Base-by-base conservation (phyloP, 2,797 vertebrate genomes). In the Danio tinwini region DNA sequence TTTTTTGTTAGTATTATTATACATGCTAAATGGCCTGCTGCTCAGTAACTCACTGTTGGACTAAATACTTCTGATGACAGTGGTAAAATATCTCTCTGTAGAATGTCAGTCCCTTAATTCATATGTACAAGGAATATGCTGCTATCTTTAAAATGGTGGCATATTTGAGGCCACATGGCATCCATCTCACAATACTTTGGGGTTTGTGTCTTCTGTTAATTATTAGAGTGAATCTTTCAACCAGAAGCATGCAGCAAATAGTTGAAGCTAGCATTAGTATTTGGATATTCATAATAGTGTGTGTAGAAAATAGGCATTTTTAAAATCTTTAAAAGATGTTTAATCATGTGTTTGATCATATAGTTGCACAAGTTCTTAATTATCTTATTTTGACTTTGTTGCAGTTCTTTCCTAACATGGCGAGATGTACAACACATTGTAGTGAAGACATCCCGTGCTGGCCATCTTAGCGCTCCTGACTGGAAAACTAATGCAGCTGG, bases 401-500 rank as follows among this genome's bases (percentile, higher is more conserved):
- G 42, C 86, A 99, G 97, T 92, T 88, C 95, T 82, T 94, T 94
- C 89, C 91, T 99, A 86, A 94, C 97, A 65, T 99, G 98, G 98
- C 95, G 97, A 88, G 98, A 99, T 68, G 95, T 99, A 78, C 98
- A 99, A 88, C 98, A 99, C 91, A 98, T 99, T 87, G 98, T 99
- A 86, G 98, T 99, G 67, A 97, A 96, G 90, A 99, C 98, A 39
- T 99, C 97, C 74, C 94, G 96, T 88, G 95, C 97, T 7, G 96
- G 97, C 89, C 97, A 99, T 91, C 94, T 99, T 88, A 98, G 95
- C 69, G 97, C 98, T 85, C 95, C 96, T 50, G 97, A 99, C 93
- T 99, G 98, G 98, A 99, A 99, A 94, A 98, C 96, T 75, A 99
- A 99, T 90, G 96, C 96, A 72, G 98, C 97, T 89, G 98, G 98